A percentile compares a stretch with the other conserved stretches of the same genome.
Evolutionary conservation across 2,113 vertebrate species (phyloP).

Genomic region (Australoheros scitulus): DNA sequence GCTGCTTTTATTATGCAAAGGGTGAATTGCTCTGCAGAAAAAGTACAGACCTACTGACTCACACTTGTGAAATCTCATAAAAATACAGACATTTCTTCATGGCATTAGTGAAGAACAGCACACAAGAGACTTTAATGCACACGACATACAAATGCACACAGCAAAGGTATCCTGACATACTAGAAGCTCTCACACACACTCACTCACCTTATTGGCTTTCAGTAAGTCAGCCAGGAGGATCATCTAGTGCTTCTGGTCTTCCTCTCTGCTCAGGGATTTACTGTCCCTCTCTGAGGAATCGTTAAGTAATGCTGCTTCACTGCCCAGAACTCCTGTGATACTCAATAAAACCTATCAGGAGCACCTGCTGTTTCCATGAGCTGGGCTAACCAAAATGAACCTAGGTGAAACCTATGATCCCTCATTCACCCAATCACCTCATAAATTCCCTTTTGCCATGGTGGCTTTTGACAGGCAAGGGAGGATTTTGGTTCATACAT

Average conservation of each 20-base stretch:
- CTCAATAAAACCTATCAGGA: constrained; percentile 4
- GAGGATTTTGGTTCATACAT: not conserved
- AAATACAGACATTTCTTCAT: constrained; percentile 19
- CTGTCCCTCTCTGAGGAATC: constrained; percentile 32
- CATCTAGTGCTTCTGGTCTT: constrained; percentile 42
- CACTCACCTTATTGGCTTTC: constrained; percentile 39
- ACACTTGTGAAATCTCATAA: constrained; percentile 12
- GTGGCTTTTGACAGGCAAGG: not conserved
- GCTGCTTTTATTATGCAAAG: constrained; percentile 53
- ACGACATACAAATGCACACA: constrained; percentile 6
- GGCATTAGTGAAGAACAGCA: constrained; percentile 10
- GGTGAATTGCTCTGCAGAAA: not conserved
- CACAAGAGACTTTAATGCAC: constrained; percentile 8
- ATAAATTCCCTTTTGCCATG: constrained; percentile 30
- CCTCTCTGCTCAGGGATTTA: constrained; percentile 52
- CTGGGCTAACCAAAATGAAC: constrained; percentile 30
- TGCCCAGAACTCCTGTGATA: constrained; percentile 15
- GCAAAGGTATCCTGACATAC: not conserved
- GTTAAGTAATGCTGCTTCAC: constrained; percentile 24
- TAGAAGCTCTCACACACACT: constrained; percentile 10
- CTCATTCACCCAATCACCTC: constrained; percentile 11
- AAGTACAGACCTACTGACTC: not conserved
- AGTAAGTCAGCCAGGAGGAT: constrained; percentile 14
- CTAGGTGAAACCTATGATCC: constrained; percentile 28
- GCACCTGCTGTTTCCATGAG: constrained; percentile 51